Percentiles rank a stretch among this genome's conserved stretches.
These are phyloP conservation scores for Ciona savignyi DNA, from an alignment of 23 tunicate species.

Conservation along the genomic window DNA sequence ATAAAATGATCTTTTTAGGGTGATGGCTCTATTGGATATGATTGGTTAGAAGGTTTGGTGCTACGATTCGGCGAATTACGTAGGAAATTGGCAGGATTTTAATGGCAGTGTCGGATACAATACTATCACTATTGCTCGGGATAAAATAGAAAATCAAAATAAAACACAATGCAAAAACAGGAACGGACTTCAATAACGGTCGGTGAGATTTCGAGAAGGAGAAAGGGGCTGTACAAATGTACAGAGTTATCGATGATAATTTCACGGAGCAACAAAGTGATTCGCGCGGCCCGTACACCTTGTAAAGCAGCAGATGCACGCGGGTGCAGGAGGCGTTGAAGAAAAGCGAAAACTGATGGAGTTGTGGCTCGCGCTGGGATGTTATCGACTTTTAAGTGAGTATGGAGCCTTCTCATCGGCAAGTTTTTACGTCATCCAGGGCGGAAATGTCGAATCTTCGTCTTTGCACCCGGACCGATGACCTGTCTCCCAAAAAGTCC, in stretches of 20 bases:
- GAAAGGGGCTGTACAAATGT: background rate
- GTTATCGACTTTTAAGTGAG: too few species aligned
- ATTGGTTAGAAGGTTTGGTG: background rate
- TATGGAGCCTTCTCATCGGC: too few species aligned
- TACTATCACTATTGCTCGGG: background rate
- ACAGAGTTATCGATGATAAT: background rate
- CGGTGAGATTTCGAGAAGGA: background rate
- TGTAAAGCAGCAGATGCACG: background rate
- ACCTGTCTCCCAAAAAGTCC: background rate
- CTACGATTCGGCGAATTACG: background rate
- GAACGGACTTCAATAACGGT: background rate
- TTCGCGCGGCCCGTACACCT: background rate
- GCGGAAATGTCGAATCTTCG: constrained; percentile 50
- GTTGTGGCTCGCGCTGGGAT: too few species aligned
- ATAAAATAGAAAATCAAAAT: background rate
- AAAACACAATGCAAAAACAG: background rate
- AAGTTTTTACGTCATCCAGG: constrained; percentile 24
- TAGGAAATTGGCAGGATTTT: background rate
- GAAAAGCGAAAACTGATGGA: too few species aligned
- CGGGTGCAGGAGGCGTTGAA: too few species aligned
- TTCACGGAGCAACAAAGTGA: background rate
- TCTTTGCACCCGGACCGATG: constrained; percentile 4
- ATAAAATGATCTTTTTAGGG: background rate
- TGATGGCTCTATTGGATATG: background rate
- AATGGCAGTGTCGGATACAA: background rate